These are phyloP conservation scores for Ptilorrhoa leucosticta DNA, from an alignment of 2,113 vertebrate genomes.

Conservation along the genomic window DNA sequence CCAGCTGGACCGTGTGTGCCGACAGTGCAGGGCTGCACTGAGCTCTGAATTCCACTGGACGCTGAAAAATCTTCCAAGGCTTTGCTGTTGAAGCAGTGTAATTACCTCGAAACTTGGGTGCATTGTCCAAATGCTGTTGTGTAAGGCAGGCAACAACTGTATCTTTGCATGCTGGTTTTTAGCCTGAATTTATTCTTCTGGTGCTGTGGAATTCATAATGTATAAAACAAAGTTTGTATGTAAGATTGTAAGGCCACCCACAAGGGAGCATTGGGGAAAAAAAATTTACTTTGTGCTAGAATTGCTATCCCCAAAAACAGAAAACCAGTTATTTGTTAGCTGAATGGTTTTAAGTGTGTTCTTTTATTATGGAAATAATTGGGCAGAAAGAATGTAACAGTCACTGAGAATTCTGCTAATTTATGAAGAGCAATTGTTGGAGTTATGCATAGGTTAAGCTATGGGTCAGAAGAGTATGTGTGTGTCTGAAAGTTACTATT, in stretches of 20 bases:
- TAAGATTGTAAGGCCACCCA: not conserved
- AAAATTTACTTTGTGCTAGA: not conserved
- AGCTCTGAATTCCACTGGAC: not conserved
- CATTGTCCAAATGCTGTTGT: not conserved
- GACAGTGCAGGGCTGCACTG: not conserved
- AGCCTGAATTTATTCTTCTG: not conserved
- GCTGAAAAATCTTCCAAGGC: not conserved
- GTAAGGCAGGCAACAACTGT: not conserved
- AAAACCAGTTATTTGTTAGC: not conserved
- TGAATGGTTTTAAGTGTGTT: not conserved
- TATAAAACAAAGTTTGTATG: not conserved
- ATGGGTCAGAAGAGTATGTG: not conserved
- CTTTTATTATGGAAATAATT: not conserved
- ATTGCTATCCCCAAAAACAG: not conserved
- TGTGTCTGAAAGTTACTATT: not conserved
- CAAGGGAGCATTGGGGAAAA: not conserved
- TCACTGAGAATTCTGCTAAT: not conserved
- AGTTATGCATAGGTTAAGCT: not conserved
- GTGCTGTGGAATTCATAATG: not conserved
- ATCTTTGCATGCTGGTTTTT: not conserved
- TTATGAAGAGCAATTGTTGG: not conserved
- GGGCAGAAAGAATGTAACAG: not conserved
- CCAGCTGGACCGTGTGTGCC: rapidly evolving
- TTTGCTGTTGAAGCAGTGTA: not conserved
- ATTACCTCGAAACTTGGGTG: not conserved